Evolutionary conservation across 1,140 invertebrate genomes (phyloP).

Genomic region (Brachystomella parvula): DNA sequence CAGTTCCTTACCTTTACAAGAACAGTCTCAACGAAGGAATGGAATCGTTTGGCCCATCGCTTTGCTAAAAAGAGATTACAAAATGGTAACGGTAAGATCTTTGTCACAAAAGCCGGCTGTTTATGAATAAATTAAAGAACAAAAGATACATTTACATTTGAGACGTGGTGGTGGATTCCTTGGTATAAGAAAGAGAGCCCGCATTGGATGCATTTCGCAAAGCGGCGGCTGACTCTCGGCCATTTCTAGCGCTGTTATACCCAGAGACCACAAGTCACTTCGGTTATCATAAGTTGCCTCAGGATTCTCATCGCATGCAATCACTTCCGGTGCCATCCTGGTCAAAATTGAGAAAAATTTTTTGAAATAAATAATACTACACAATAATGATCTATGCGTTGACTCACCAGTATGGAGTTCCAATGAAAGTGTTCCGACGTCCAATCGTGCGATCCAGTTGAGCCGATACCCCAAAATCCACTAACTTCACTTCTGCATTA

Average conservation of each 20-base stretch:
- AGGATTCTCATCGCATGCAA: constrained; percentile 99
- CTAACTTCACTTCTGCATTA: constrained; percentile 63
- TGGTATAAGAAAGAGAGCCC: constrained; percentile 95
- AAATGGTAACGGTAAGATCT: constrained; percentile 47
- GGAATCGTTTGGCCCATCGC: constrained; percentile 97
- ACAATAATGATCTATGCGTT: constrained; percentile 59
- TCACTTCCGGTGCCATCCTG: constrained; percentile 65
- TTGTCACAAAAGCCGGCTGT: neutral
- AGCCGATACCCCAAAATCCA: constrained; percentile 99
- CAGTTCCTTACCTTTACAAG: constrained; percentile 62
- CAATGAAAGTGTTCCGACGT: constrained; percentile 97
- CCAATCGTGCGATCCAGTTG: constrained; percentile 98
- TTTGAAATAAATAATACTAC: neutral
- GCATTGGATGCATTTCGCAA: constrained; percentile 99
- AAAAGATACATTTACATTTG: constrained; percentile 42
- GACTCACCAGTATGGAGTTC: constrained; percentile 75
- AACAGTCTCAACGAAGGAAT: constrained; percentile 76
- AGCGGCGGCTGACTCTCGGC: constrained; percentile 98
- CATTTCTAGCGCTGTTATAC: constrained; percentile 82
- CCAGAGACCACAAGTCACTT: constrained; percentile 96
- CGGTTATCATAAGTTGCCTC: constrained; percentile 99
- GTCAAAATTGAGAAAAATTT: neutral
- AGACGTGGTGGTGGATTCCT: constrained; percentile 92
- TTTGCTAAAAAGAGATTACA: constrained; percentile 50
- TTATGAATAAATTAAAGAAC: neutral